Evolutionary conservation across 2,797 vertebrate genomes (phyloP).

Genomic region (Paguma larvata): DNA sequence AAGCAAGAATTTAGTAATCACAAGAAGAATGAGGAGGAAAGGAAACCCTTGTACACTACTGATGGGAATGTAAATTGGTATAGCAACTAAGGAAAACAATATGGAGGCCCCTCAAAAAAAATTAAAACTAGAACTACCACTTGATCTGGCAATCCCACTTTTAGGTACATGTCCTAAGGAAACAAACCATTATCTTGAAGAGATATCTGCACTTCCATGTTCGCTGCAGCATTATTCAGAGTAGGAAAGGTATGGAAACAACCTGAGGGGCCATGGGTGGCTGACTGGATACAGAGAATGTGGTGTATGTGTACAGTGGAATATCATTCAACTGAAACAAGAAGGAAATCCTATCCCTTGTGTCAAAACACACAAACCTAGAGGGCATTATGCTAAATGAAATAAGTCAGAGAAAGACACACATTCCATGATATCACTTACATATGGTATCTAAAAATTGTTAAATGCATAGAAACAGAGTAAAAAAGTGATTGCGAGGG

Average conservation of each 20-base stretch:
- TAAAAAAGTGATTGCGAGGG: not conserved
- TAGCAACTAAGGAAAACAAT: not conserved
- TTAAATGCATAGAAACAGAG: not conserved
- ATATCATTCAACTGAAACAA: not conserved
- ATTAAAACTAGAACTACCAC: not conserved
- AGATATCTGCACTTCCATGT: not conserved
- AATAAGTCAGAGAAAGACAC: constrained; percentile 6
- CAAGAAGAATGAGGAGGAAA: not conserved
- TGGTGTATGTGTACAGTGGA: not conserved
- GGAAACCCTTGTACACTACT: not conserved
- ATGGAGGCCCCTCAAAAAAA: not conserved
- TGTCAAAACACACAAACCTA: not conserved
- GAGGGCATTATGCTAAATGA: not conserved
- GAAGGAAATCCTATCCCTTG: not conserved
- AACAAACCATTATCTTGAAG: not conserved
- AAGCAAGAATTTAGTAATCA: not conserved
- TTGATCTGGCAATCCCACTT: not conserved
- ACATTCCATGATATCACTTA: not conserved
- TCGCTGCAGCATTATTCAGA: not conserved
- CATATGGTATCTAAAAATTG: not conserved
- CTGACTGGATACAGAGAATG: not conserved
- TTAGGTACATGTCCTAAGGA: not conserved
- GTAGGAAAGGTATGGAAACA: not conserved
- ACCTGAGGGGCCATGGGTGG: not conserved
- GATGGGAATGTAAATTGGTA: not conserved